Conservation (phyloP, 2,888 invertebrate species). For the Cosmia pyralina region DNA sequence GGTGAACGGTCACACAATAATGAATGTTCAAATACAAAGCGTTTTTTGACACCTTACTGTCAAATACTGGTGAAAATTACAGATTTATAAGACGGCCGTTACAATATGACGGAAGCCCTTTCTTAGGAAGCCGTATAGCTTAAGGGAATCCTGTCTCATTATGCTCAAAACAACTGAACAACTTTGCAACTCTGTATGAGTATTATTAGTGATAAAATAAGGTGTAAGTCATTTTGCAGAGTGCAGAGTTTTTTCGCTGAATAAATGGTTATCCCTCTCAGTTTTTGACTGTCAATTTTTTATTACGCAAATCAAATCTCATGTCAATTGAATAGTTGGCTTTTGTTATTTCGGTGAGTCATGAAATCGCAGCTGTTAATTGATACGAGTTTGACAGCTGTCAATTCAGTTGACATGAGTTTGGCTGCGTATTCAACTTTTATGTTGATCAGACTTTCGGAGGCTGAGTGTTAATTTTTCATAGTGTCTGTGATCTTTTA, state of each 20-base stretch:
- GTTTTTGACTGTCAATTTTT: slow-evolving; percentile 10
- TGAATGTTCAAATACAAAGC: too few relatives aligned
- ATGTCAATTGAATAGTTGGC: neutral
- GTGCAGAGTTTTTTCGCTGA: slow-evolving; percentile 19
- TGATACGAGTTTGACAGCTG: neutral
- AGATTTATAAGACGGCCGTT: too few relatives aligned
- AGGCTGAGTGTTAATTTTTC: neutral
- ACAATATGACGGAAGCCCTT: too few relatives aligned
- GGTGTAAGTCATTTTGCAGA: slow-evolving; percentile 51
- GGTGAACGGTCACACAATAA: too few relatives aligned
- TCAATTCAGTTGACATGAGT: neutral
- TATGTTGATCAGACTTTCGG: slow-evolving; percentile 1
- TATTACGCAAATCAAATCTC: neutral
- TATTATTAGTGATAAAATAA: slow-evolving; percentile 48
- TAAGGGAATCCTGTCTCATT: neutral
- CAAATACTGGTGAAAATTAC: too few relatives aligned
- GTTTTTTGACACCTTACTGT: too few relatives aligned
- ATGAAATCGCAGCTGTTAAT: neutral
- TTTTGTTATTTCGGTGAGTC: neutral
- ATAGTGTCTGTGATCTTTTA: slow-evolving; percentile 35
- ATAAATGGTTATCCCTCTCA: neutral
- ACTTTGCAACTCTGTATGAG: slow-evolving; percentile 48
- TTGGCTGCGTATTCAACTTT: slow-evolving; percentile 14
- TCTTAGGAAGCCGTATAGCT: too few relatives aligned
- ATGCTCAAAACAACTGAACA: slow-evolving; percentile 12